These are phyloP conservation scores for Drosophila emarginata DNA, from an alignment of 2,888 invertebrate species.

Conservation along the genomic window DNA sequence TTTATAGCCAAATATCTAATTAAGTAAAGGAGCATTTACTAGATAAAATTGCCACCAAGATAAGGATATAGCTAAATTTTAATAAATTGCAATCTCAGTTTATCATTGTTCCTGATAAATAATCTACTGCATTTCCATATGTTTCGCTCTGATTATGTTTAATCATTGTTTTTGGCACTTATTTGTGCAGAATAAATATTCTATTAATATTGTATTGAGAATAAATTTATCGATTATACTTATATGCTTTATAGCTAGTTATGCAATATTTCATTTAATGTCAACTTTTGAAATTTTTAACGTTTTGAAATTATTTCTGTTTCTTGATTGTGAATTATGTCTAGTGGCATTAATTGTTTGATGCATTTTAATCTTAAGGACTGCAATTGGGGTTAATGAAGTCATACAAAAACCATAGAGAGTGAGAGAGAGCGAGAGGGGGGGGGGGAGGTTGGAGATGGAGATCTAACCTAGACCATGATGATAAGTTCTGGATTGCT, in stretches of 20 bases:
- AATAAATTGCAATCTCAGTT: neutral
- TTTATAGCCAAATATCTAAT: conserved; percentile 1
- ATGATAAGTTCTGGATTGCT: conserved; percentile 12
- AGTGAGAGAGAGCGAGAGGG: neutral
- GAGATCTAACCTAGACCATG: conserved; percentile 3
- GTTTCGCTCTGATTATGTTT: no score
- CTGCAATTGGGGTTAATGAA: conserved; percentile 18
- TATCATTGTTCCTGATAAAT: neutral
- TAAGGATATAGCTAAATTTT: no score
- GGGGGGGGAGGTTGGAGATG: neutral
- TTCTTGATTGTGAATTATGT: neutral
- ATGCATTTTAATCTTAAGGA: conserved; percentile 8
- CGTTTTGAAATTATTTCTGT: neutral
- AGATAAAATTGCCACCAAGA: neutral
- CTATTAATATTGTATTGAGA: no score
- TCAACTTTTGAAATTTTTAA: neutral
- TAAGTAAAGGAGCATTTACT: neutral
- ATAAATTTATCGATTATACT: no score
- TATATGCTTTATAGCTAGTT: no score
- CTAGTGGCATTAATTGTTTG: conserved; percentile 1
- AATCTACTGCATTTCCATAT: neutral
- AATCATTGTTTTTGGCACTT: no score
- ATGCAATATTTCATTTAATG: neutral
- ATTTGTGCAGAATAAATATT: no score
- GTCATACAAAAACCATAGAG: neutral